Evolutionary conservation across 2,888 invertebrate genomes (phyloP), one percentile per base, ranked within the genome.

Genomic region (Fragum whitleyi): DNA sequence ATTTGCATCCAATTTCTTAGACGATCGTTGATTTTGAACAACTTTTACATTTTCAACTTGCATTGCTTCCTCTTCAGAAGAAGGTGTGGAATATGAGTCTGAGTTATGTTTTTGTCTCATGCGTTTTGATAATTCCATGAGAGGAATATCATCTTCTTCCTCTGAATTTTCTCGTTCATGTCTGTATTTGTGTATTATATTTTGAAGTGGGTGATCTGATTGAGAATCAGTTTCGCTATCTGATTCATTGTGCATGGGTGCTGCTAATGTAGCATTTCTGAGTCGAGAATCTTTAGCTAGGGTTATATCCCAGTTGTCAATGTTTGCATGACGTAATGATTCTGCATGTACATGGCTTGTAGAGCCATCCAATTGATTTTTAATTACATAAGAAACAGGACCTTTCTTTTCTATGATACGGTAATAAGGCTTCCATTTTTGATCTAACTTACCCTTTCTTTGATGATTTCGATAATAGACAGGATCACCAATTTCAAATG

Each of bases 321-420:
- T 19, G 23, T 67, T 68, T 21, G 81, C 86, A 57, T 53, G 32
- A 61, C 62, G 70, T 16, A 80, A 19, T 29, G 47, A 70, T 14
- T 77, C 77, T 16, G 81, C 83, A 73, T 83, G 81, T 7, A 70
- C 70, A 28, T 29, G 69, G 6, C 16, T 29, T 16, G 68, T 77
- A n/a, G 65, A n/a, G 3, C 68, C 71, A 51, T 65, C 71, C 74
- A 77, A 68, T 59, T 79, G 79, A 74, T 79, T 77, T 61, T 74
- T 79, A 42, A 83, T 77, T 2, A 71, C 59, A 61, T 59, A 83
- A 7, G 68, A 55, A 19, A 78, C 78, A 16, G 79, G 83, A n/a
- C 67, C 29, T 23, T 23, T 80, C 67, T 83, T 74, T 67, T 84
- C 78, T 21, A 82, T 75, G 14, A 84, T 79, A 53, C 81, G 69